Evolutionary conservation across 2,888 invertebrate genomes (phyloP), one percentile per base, ranked within the genome.

Genomic region (Sericinus montela): DNA sequence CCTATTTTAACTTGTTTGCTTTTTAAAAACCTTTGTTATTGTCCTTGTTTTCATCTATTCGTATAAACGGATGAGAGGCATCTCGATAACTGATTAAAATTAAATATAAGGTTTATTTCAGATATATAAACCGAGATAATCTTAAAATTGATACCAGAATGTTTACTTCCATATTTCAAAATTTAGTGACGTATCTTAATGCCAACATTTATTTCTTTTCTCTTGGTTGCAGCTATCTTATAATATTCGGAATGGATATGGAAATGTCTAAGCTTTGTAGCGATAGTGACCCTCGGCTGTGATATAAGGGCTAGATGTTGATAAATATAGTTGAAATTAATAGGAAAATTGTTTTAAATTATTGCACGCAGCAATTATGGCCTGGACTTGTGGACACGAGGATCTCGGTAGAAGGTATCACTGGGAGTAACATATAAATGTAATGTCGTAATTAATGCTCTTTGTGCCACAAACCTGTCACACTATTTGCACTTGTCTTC

Each of bases 351-450:
- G 57, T 68, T 73, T 75, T 76, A 75, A 64, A 77, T 80, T 70
- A 84, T 86, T 87, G 78, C 88, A 88, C 79, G 88, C 88, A 87
- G 88, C 88, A 84, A 82, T 62, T 87, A 63, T 88, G 90, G 91
- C 85, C 87, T 62, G 90, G 90, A 84, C 81, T 90, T 69, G 91
- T 91, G 77, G 90, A 90, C 76, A 91, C 91, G 62, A 81, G 91
- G 75, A 90, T 91, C 82, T 90, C 90, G 64, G 90, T 91, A 67
- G 91, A 91, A 82, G 91, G 91, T 81, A 90, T 91, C 75, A 90
- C 91, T 58, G 91, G 91, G 59, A 91, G 90, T 82, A 90, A 91
- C 73, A 91, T 91, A 60, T 90, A 79, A 72, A 71, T 46, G 45
- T 16, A 41, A 40, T 48, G 57, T 43, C 45, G 48, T 55, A 54